Percentiles rank a stretch among this genome's conserved stretches.
Conservation (phyloP, 2,797 vertebrate genomes). For the Pteropus rufus region DNA sequence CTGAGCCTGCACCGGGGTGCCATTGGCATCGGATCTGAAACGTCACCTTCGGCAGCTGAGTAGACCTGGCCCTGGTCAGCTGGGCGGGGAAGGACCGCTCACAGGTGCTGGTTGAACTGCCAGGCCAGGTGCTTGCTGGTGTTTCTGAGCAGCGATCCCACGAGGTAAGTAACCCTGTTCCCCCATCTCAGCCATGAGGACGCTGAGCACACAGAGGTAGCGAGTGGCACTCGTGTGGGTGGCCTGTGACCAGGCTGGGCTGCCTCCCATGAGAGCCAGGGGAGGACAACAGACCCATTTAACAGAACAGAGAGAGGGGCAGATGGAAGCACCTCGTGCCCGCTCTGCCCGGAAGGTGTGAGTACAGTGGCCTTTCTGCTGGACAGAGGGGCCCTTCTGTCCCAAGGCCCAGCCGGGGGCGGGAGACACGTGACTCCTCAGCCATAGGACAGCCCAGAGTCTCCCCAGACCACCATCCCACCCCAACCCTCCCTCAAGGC, state of each 20-base stretch:
- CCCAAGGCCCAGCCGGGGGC: not conserved
- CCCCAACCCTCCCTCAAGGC: not conserved
- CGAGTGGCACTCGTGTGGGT: not conserved
- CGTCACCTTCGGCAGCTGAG: not conserved
- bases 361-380: not conserved
- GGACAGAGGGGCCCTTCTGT: not conserved
- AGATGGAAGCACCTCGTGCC: not conserved
- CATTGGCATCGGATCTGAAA: not conserved
- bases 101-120: too few species aligned
- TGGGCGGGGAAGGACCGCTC: not conserved
- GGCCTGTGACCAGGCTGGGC: not conserved
- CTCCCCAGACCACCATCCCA: not conserved
- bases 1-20: rapidly evolving
- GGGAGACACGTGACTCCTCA: not conserved
- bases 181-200: not conserved
- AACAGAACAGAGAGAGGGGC: not conserved
- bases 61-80: not conserved
- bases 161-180: not conserved
- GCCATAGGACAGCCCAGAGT: not conserved
- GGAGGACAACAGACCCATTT: rapidly evolving
- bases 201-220: not conserved
- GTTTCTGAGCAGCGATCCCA: not conserved
- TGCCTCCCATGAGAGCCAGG: not conserved
- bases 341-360: not conserved
- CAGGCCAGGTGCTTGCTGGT: rapidly evolving